A percentile compares a stretch with the other conserved stretches of the same genome.
Evolutionary conservation across 2,113 vertebrate species (phyloP).

Genomic region (Corydoras sp.): DNA sequence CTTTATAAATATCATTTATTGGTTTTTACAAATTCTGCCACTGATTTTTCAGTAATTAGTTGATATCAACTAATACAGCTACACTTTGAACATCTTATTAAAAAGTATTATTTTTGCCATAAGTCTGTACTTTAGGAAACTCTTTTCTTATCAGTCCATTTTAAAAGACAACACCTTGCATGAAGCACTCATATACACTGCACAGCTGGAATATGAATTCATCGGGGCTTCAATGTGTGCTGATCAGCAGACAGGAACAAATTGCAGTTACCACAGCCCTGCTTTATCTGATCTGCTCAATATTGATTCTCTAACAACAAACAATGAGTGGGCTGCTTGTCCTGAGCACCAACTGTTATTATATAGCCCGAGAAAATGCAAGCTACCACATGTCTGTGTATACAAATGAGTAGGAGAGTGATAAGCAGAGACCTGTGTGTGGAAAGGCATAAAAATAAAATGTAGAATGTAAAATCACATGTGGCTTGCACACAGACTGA

Average conservation of each 20-base stretch:
- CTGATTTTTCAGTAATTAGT: too few relatives aligned
- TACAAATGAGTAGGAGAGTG: background rate
- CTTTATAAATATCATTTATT: too few relatives aligned
- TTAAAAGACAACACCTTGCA: background rate
- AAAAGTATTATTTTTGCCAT: too few relatives aligned
- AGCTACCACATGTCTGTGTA: background rate
- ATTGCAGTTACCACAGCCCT: conserved; percentile 12
- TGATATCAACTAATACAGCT: too few relatives aligned
- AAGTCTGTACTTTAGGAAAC: too few relatives aligned
- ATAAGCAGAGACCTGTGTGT: background rate
- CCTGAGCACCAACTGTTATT: conserved; percentile 68
- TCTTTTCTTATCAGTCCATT: too few relatives aligned
- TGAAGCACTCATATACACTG: background rate
- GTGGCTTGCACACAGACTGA: background rate
- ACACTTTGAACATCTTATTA: too few relatives aligned
- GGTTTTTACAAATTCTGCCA: too few relatives aligned
- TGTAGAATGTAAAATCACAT: background rate
- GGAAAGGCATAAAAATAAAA: background rate
- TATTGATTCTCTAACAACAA: conserved; percentile 71
- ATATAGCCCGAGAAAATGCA: background rate
- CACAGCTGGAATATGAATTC: conserved; percentile 15
- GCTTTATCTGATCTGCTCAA: conserved; percentile 50
- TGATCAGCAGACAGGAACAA: conserved; percentile 12
- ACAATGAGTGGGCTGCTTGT: conserved; percentile 43
- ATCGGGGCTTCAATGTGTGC: conserved; percentile 1